These are phyloP conservation scores for Rhinopomastus cyanomelas DNA, from an alignment of 2,113 vertebrate species.

Conservation along the genomic window DNA sequence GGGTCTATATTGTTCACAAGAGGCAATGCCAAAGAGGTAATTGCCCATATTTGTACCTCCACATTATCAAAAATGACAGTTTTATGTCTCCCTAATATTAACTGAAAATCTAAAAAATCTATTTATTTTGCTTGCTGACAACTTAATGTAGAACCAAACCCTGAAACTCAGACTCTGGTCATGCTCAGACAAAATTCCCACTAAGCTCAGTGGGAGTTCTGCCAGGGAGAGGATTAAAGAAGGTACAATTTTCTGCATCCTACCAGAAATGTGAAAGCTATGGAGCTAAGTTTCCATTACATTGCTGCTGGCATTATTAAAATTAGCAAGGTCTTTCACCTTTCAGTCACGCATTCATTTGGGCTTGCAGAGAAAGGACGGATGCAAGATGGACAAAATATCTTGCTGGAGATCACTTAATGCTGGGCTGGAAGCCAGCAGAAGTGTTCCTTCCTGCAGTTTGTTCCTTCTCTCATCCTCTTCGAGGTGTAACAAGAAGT, in stretches of 20 bases:
- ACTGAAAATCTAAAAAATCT: constrained; percentile 69
- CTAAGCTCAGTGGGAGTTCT: constrained; percentile 16
- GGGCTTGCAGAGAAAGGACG: neutral
- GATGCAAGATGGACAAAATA: neutral
- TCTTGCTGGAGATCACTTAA: neutral
- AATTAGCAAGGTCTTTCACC: neutral
- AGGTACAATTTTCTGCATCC: neutral
- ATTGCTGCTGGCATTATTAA: neutral
- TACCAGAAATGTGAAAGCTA: neutral
- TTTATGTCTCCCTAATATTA: constrained; percentile 67
- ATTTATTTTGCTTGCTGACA: constrained; percentile 52
- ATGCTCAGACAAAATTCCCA: constrained; percentile 35
- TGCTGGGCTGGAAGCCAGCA: neutral
- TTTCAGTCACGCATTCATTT: neutral
- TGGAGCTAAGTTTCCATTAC: neutral
- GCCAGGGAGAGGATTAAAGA: constrained; percentile 34
- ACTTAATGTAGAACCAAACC: constrained; percentile 59
- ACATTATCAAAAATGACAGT: constrained; percentile 52
- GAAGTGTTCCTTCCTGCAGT: neutral
- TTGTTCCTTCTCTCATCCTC: neutral
- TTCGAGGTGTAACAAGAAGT: neutral
- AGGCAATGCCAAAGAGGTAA: constrained; percentile 61
- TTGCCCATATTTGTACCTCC: constrained; percentile 66
- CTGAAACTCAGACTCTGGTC: constrained; percentile 9
- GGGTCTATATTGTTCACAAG: constrained; percentile 55